These are phyloP conservation scores for Tuta absoluta DNA, from an alignment of 2,888 invertebrate genomes.

Conservation along the genomic window DNA sequence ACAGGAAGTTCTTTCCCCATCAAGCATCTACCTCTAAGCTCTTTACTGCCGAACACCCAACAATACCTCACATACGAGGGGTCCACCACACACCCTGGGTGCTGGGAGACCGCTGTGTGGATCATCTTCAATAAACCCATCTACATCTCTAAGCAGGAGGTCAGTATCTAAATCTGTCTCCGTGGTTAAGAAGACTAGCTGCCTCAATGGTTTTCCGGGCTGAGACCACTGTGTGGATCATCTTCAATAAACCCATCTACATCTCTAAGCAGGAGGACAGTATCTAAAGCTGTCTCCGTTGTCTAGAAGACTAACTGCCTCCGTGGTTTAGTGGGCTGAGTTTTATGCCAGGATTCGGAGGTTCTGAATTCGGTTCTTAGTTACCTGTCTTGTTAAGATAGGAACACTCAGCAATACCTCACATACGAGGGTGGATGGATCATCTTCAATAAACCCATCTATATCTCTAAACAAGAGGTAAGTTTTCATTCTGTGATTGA, in stretches of 20 bases:
- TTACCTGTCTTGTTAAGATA: no score
- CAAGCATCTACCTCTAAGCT: conserved; percentile 91
- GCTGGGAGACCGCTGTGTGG: conserved; percentile 99
- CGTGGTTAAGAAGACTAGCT: no score
- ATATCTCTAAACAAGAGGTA: background rate
- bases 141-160: conserved; percentile 97
- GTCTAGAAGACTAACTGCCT: no score
- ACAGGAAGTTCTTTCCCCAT: conserved; percentile 91
- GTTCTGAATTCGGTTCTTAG: no score
- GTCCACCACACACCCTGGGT: conserved; percentile 98
- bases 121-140: conserved; percentile 98
- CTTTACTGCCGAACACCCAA: conserved; percentile 93
- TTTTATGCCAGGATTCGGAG: no score
- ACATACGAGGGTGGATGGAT: conserved; percentile 91
- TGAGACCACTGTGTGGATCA: background rate
- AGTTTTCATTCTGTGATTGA: no score
- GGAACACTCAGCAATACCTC: conserved; percentile 95
- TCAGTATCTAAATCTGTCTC: conserved; percentile 62
- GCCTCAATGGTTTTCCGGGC: background rate
- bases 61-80: conserved; percentile 99
- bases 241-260: background rate
- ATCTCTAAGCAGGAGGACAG: background rate
- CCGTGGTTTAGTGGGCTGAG: no score
- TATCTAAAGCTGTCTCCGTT: background rate
- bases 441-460: background rate